These are phyloP conservation scores for Oxycera nigricornis DNA, from an alignment of 2,888 invertebrate genomes.

Conservation along the genomic window DNA sequence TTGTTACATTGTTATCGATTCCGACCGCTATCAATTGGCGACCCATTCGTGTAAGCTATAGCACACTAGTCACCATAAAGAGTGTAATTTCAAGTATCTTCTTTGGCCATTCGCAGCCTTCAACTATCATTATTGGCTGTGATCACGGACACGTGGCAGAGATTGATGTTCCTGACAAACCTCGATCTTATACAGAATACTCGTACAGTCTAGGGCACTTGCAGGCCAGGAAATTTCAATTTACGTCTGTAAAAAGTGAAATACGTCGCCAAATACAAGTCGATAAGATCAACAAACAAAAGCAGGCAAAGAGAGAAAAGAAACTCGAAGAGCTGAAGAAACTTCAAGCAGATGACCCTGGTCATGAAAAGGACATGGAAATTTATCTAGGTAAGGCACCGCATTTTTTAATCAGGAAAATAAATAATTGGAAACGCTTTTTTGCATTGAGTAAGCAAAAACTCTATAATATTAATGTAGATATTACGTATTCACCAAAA, in stretches of 20 bases:
- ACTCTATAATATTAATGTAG: no score
- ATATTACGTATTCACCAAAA: no score
- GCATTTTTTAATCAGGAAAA: not conserved
- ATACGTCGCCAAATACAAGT: slow-evolving; percentile 68
- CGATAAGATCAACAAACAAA: slow-evolving; percentile 64
- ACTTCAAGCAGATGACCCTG: slow-evolving; percentile 66
- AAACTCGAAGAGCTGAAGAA: slow-evolving; percentile 68
- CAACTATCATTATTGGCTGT: slow-evolving; percentile 66
- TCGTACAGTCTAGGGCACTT: slow-evolving; percentile 61
- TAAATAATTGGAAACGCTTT: no score
- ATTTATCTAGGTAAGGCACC: slow-evolving; percentile 66
- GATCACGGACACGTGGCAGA: slow-evolving; percentile 66
- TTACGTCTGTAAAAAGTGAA: slow-evolving; percentile 68
- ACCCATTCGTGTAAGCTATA: slow-evolving; percentile 62
- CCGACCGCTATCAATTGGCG: slow-evolving; percentile 76
- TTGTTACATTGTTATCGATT: slow-evolving; percentile 68
- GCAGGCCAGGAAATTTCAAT: slow-evolving; percentile 61
- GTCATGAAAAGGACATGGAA: slow-evolving; percentile 68
- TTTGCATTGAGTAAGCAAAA: no score
- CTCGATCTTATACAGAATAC: slow-evolving; percentile 61
- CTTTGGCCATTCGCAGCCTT: no score
- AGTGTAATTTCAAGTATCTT: not conserved
- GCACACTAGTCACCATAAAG: not conserved
- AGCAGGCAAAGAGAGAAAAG: slow-evolving; percentile 64
- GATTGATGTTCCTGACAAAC: slow-evolving; percentile 62